A percentile compares a stretch with the other conserved stretches of the same genome.
Evolutionary conservation across 2,888 invertebrate species (phyloP).

Genomic region (Cerceris rybyensis): DNA sequence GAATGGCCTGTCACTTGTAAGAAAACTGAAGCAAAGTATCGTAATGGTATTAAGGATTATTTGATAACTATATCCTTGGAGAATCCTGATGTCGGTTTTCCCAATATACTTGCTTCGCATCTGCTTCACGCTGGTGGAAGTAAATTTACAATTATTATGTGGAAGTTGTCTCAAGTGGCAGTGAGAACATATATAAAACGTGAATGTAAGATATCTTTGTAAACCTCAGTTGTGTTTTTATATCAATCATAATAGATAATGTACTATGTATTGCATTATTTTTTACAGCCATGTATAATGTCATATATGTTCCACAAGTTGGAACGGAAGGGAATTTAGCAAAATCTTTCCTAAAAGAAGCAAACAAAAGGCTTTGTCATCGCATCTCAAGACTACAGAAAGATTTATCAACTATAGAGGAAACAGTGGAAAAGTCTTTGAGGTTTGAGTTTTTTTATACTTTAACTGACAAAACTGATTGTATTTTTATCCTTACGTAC

Average conservation of each 20-base stretch:
- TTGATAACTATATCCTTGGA: slow-evolving; percentile 70
- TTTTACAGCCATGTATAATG: slow-evolving; percentile 46
- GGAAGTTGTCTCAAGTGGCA: slow-evolving; percentile 74
- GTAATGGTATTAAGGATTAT: slow-evolving; percentile 74
- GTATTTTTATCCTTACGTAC: slow-evolving; percentile 1
- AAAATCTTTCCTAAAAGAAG: slow-evolving; percentile 53
- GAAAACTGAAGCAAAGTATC: slow-evolving; percentile 75
- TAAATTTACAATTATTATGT: slow-evolving; percentile 77
- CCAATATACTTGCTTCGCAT: slow-evolving; percentile 74
- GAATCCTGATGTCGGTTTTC: slow-evolving; percentile 75
- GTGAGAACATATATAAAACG: slow-evolving; percentile 69
- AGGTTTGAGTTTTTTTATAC: slow-evolving; percentile 31
- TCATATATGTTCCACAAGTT: slow-evolving; percentile 63
- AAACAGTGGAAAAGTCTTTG: slow-evolving; percentile 26
- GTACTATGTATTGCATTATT: slow-evolving; percentile 10
- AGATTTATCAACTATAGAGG: slow-evolving; percentile 34
- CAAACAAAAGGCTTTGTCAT: slow-evolving; percentile 10
- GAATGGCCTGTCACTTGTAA: slow-evolving; percentile 78
- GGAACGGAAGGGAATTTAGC: slow-evolving; percentile 60
- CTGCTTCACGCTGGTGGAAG: slow-evolving; percentile 76
- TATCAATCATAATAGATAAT: too few relatives aligned
- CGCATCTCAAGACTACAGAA: slow-evolving; percentile 19
- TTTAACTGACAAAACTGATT: slow-evolving; percentile 1
- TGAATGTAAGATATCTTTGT: slow-evolving; percentile 62
- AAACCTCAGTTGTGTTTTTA: background rate